Base-by-base conservation (phyloP, 53 echinoderm and acorn worm species). In the Astropecten irregularis region DNA sequence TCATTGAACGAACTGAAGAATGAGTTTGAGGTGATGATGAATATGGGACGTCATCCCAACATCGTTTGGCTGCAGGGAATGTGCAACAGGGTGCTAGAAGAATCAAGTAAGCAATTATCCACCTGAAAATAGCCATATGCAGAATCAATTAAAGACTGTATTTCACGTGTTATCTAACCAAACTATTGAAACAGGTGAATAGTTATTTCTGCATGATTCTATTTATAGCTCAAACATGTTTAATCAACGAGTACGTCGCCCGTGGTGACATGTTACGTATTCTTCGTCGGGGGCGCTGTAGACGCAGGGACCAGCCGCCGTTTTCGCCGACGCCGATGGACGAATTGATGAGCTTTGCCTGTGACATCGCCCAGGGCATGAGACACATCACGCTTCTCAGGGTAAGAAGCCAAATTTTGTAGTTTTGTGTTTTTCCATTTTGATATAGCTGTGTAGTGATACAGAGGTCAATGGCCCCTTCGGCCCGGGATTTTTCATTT, bases 361-460 rank as follows among this genome's bases (percentile, higher is more conserved):
- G 83, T 55, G 99, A 99, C 72, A 92, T 95, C 28, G 95, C 95
- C 14, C 87, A 90, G 53, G 99, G 99, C 27, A 92, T 99, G 90
- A 72, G 90, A 44, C 92, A 94, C 64, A 71, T 97, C 39, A 88
- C 87, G 16, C 84, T 95, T 54, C 85, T 91, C 27, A 92, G 74
- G 84, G 97, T 97, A 66, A 58, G 71, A 29, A 2, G 0, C 15
- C n/a, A 49, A 1, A n/a, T n/a, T n/a, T n/a, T n/a, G n/a, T n/a
- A n/a, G n/a, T n/a, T 39, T 57, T 21, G 6, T 21, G 8, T 19
- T 25, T 57, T 21, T 9, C 8, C 8, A 9, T 21, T 7, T 8
- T n/a, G n/a, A n/a, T n/a, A n/a, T n/a, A n/a, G n/a, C n/a, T n/a
- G n/a, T n/a, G n/a, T n/a, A n/a, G n/a, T n/a, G n/a, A n/a, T n/a